Base-by-base conservation (phyloP, 1,140 invertebrate species). In the Pseudomyrmex sp. region DNA sequence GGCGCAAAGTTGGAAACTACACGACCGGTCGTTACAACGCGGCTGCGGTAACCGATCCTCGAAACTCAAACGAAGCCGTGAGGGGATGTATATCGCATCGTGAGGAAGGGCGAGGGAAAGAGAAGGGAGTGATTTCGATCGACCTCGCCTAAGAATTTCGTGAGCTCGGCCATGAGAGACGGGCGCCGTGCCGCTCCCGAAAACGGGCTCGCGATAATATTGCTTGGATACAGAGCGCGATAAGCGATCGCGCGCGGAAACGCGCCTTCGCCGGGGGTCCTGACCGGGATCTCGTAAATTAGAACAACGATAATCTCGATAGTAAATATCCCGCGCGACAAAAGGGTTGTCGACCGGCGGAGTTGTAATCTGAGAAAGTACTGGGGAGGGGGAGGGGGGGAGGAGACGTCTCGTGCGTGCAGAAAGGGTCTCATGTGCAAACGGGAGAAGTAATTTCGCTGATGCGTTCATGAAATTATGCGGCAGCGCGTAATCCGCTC, bases 111-210 rank as follows among this genome's bases (percentile, higher is more conserved):
- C 26, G 35, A 7, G 35, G 5, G 5, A 4, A 0, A 35, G 35
- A 35, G 0, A 35, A 26, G 1, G 46, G 18, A 18, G 46, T 82
- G 79, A 74, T 82, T 82, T 82, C 79, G 69, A 82, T 82, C 79
- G 79, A 74, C 79, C 69, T 82, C 79, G 70, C 46, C 69, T 62
- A 63, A 74, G 69, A 73, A 82, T 82, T 82, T 82, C 79, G 79
- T 74, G 79, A 82, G 79, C 58, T 69, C 76, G 54, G 63, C 15
- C 52, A 18, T 79, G 79, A 62, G 48, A 44, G 48, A 52, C 56
- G 48, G 59, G 26, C 70, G 23, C 13, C 13, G 46, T 4, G 50
- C 72, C 70, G 58, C 70, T 75, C 58, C 59, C 70, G 70, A 82
- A 72, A 70, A 35, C 35, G 5, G 52, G 65, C 26, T 50, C 68